Evolutionary conservation across 2,888 invertebrate species (phyloP), one percentile per base, ranked within the genome.

Genomic region (Timema cristinae): DNA sequence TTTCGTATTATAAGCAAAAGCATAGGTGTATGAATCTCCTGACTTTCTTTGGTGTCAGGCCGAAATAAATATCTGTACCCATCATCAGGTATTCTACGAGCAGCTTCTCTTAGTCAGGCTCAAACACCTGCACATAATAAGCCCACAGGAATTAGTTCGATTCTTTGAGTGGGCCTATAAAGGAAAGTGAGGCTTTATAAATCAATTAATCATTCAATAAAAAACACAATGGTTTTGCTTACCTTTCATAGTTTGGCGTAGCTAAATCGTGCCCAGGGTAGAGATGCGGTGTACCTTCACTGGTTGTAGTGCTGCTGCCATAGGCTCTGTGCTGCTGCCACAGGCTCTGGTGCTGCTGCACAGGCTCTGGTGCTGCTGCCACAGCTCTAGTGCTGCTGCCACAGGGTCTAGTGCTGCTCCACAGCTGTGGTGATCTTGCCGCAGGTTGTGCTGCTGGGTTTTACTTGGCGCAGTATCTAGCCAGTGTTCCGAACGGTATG

Each of bases 1-100:
- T 50, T 75, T 73, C 13, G 75, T 48, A 7, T 76, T 71, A 59
- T 74, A 71, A 52, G 73, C 70, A 54, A 70, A 32, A 51, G 76
- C 77, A 71, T 71, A 74, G 50, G 77, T 73, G 73, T 72, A 79
- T 9, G 47, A 79, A 71, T 66, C 59, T 71, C 56, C 76, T 68
- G 32, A 77, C 72, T 71, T 78, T 75, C 63, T 75, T 73, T 50
- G 77, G 72, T n/a, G 73, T 52, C 61, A 78, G 70, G 7, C 77
- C 78, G 68, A 47, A 73, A 68, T 73, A 71, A 13, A 71, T 56
- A 49, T 52, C 73, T 49, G 70, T 47, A 50, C 56, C 66, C 63
- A 61, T 67, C 67, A 74, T n/a, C 4, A 74, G 51, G 56, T 76
- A 77, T 15, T 73, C 69, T 4, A 68, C 68, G 6, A 77, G 72